Conservation (phyloP, 2,113 vertebrate genomes). For the Neogale vison region DNA sequence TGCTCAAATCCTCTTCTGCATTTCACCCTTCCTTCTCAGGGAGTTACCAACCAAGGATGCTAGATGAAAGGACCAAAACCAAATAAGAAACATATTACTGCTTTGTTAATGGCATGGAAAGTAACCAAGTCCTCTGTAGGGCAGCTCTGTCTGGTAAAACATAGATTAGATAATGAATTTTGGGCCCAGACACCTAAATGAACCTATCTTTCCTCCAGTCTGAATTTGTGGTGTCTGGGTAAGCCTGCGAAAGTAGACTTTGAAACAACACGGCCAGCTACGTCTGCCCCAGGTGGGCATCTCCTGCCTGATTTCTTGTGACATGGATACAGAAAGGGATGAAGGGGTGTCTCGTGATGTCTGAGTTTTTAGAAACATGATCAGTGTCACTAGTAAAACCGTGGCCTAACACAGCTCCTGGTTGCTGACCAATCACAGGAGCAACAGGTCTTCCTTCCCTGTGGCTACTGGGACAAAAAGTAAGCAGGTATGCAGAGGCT, state of each 20-base stretch:
- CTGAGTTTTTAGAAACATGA: not conserved
- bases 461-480: not conserved
- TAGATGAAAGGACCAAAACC: not conserved
- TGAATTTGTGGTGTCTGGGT: not conserved
- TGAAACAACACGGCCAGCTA: not conserved
- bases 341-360: not conserved
- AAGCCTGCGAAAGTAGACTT: not conserved
- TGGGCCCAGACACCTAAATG: not conserved
- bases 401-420: not conserved
- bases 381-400: not conserved
- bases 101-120: not conserved
- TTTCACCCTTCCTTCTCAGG: not conserved
- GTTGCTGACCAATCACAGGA: not conserved
- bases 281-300: not conserved
- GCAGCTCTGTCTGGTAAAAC: not conserved
- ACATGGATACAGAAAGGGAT: not conserved
- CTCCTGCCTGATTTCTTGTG: not conserved
- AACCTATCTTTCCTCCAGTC: not conserved
- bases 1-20: not conserved
- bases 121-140: not conserved
- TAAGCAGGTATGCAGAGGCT: not conserved
- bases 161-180: not conserved
- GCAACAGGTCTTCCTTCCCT: not conserved
- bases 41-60: not conserved
- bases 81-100: not conserved